Evolutionary conservation across 2,797 vertebrate species (phyloP).

Genomic region (Myotis planiceps): DNA sequence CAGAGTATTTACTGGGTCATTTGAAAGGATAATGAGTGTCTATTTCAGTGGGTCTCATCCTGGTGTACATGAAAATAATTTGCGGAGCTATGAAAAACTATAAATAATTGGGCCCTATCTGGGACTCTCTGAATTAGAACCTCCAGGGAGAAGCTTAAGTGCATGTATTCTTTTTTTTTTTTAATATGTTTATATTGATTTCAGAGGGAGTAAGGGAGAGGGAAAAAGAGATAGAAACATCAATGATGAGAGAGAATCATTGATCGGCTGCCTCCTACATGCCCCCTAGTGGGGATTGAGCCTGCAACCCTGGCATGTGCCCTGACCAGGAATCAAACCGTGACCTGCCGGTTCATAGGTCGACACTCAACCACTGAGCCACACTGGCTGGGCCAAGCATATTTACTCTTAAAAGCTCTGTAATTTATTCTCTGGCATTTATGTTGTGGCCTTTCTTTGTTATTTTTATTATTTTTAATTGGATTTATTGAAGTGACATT

Average conservation of each 20-base stretch:
- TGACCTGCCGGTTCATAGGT: background rate
- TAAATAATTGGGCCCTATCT: background rate
- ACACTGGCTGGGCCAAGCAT: background rate
- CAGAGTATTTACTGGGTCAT: background rate
- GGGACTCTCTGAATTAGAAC: background rate
- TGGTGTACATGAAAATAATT: background rate
- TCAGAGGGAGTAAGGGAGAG: background rate
- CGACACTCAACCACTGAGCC: background rate
- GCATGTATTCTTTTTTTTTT: background rate
- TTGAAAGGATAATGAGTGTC: background rate
- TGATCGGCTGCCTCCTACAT: background rate
- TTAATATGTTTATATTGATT: background rate
- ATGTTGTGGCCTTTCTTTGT: background rate
- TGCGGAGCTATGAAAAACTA: background rate
- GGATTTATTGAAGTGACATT: background rate
- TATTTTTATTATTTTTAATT: background rate
- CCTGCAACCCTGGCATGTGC: background rate
- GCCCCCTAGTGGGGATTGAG: background rate
- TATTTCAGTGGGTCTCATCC: background rate
- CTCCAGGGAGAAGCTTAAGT: background rate
- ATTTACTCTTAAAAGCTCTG: background rate
- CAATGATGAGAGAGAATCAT: background rate
- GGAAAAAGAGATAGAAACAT: background rate
- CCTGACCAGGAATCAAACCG: background rate
- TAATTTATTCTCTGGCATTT: background rate